Conservation (phyloP, 2,797 vertebrate genomes). For the Echiichthys vipera region DNA sequence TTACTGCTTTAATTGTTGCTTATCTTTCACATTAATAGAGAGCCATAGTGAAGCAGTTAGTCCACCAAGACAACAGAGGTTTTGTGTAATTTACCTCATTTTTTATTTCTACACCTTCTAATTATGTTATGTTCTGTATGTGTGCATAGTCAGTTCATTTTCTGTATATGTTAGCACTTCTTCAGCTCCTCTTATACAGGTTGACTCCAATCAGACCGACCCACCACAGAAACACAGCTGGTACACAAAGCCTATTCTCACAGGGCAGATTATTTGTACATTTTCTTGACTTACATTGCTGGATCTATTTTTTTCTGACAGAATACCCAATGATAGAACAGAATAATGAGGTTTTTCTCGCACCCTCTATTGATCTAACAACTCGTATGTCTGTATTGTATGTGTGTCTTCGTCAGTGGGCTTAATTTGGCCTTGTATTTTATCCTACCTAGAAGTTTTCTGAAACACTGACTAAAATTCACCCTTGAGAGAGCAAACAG, state of each 20-base stretch:
- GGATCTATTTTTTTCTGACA: slow-evolving; percentile 34
- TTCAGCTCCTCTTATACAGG: not conserved
- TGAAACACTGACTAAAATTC: slow-evolving; percentile 34
- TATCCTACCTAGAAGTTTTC: slow-evolving; percentile 7
- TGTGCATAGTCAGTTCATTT: not conserved
- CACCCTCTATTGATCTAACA: slow-evolving; percentile 44
- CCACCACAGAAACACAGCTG: slow-evolving; percentile 14
- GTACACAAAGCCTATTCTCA: not conserved
- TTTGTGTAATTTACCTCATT: not conserved
- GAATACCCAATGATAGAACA: slow-evolving; percentile 38
- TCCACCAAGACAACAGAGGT: not conserved
- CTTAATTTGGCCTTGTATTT: slow-evolving; percentile 44
- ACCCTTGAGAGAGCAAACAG: slow-evolving; percentile 28
- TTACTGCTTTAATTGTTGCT: not conserved
- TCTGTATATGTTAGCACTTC: not conserved
- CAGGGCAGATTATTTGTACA: slow-evolving; percentile 39
- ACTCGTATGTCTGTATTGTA: slow-evolving; percentile 42
- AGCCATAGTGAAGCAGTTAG: not conserved
- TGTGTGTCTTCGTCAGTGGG: slow-evolving; percentile 26
- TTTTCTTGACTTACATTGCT: slow-evolving; percentile 37
- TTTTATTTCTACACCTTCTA: not conserved
- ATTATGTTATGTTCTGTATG: not conserved
- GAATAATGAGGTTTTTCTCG: slow-evolving; percentile 48
- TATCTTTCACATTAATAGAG: not conserved
- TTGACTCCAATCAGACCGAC: slow-evolving; percentile 4